A percentile compares a stretch with the other conserved stretches of the same genome.
These are phyloP conservation scores for Anas georgica DNA, from an alignment of 2,797 vertebrate genomes.

Conservation along the genomic window DNA sequence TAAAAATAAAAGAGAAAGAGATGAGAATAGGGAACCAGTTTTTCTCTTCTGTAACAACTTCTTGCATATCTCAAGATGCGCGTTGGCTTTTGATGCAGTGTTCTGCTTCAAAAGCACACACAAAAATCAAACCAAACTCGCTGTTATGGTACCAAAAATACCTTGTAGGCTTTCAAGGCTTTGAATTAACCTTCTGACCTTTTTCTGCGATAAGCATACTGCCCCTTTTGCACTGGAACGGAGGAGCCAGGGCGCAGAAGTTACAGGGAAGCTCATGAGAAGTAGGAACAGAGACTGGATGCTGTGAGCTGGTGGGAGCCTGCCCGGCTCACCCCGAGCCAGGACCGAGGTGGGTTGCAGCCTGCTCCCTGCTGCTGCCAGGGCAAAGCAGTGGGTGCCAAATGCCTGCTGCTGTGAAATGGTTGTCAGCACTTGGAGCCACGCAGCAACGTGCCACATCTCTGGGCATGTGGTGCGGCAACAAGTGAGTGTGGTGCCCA, in stretches of 20 bases:
- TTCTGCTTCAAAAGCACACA: neutral
- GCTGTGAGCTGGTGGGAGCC: neutral
- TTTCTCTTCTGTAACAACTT: neutral
- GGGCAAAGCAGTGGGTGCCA: neutral
- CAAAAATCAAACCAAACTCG: neutral
- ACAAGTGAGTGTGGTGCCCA: neutral
- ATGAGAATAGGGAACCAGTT: neutral
- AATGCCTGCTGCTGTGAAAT: neutral
- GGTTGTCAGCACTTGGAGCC: neutral
- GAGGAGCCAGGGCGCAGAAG: neutral
- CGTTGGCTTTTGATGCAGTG: neutral
- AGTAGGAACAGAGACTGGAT: neutral
- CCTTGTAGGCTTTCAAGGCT: neutral
- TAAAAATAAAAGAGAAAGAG: conserved; percentile 20
- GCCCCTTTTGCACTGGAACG: neutral
- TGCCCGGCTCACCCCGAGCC: fast-evolving
- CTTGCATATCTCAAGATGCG: neutral
- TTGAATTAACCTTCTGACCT: neutral
- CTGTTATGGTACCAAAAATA: neutral
- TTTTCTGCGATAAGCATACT: neutral
- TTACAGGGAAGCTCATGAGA: neutral
- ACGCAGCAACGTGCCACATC: fast-evolving
- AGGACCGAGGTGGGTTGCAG: neutral
- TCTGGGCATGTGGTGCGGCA: fast-evolving
- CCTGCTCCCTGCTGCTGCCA: neutral